These are phyloP conservation scores for Rhinichthys osculus DNA, from an alignment of 2,797 vertebrate species.

Conservation along the genomic window DNA sequence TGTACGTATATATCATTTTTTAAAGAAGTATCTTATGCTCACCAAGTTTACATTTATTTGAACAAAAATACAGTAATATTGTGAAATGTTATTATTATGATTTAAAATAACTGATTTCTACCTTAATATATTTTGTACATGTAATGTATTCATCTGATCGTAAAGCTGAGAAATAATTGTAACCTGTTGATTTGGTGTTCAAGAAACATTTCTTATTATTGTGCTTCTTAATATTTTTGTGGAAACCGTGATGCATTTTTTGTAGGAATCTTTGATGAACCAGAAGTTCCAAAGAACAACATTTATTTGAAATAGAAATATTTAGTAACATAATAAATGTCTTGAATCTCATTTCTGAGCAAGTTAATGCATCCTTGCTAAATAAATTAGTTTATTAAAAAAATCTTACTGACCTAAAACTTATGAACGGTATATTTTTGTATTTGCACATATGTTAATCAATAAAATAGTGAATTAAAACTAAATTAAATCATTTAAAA, in stretches of 20 bases:
- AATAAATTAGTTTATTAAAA: background rate
- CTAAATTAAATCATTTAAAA: background rate
- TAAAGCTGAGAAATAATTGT: background rate
- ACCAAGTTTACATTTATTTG: background rate
- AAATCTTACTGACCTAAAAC: background rate
- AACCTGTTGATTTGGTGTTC: background rate
- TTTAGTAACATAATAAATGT: background rate
- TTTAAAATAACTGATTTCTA: too few relatives aligned
- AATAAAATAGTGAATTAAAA: background rate
- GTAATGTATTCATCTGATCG: background rate
- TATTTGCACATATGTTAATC: too few relatives aligned
- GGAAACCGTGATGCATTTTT: background rate
- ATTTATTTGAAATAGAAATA: background rate
- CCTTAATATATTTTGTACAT: background rate
- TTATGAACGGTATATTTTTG: background rate
- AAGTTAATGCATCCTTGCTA: background rate
- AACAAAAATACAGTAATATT: background rate
- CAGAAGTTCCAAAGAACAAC: background rate
- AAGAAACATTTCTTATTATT: background rate
- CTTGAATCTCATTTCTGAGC: background rate
- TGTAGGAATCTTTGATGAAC: background rate
- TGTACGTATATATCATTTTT: too few relatives aligned
- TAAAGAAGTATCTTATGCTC: background rate
- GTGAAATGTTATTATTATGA: background rate
- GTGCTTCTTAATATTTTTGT: background rate